Evolutionary conservation across 2,113 vertebrate genomes (phyloP).

Genomic region (Cyanocitta stelleri): DNA sequence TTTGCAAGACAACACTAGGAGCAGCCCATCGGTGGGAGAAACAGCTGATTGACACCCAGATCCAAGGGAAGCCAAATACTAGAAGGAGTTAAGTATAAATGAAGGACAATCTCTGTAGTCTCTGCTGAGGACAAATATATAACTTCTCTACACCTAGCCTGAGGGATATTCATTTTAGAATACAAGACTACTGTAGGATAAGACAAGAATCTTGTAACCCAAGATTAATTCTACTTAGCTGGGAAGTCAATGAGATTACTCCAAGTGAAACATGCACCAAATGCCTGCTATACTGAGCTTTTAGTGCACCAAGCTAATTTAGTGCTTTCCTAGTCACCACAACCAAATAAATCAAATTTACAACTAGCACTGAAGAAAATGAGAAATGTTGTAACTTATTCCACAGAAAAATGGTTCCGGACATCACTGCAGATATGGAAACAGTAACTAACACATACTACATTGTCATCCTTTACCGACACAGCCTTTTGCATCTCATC

Average conservation of each 20-base stretch:
- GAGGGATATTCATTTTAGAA: slow-evolving; percentile 42
- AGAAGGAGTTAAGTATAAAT: slow-evolving; percentile 17
- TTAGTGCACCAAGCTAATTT: not conserved
- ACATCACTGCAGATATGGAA: not conserved
- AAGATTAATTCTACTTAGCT: slow-evolving; percentile 52
- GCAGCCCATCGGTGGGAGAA: not conserved
- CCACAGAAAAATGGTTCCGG: not conserved
- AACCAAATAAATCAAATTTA: slow-evolving; percentile 22
- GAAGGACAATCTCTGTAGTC: not conserved
- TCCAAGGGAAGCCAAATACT: not conserved
- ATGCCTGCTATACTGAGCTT: not conserved
- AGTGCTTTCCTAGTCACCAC: not conserved
- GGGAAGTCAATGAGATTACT: slow-evolving; percentile 40
- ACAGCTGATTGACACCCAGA: not conserved
- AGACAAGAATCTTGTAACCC: slow-evolving; percentile 36
- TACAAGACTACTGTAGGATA: not conserved
- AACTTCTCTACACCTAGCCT: not conserved
- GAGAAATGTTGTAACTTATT: not conserved
- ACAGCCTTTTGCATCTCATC: not conserved
- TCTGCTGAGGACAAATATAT: not conserved
- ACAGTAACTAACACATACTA: not conserved
- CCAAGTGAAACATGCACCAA: slow-evolving; percentile 19
- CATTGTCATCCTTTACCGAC: not conserved
- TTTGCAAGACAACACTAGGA: not conserved
- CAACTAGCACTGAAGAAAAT: not conserved